These are phyloP conservation scores for Amblyteles armatorius DNA, from an alignment of 2,888 invertebrate species.

Conservation along the genomic window DNA sequence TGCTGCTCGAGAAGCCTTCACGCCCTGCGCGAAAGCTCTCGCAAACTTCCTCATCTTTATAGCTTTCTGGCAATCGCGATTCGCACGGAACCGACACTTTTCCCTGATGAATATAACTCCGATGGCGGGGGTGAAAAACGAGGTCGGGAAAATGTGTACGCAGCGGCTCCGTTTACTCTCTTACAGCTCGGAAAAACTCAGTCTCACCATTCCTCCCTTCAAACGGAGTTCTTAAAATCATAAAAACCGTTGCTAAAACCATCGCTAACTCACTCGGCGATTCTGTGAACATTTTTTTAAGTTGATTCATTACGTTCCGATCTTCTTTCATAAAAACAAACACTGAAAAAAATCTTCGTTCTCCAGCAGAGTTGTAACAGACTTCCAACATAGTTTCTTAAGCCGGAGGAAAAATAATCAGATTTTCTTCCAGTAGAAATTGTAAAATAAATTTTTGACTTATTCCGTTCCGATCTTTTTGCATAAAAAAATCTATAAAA, in stretches of 20 bases:
- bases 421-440: neutral
- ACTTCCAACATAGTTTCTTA: neutral
- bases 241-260: neutral
- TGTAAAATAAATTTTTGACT: too few species aligned
- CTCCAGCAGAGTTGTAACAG: neutral
- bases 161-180: constrained; percentile 12
- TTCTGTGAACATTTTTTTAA: neutral
- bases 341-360: neutral
- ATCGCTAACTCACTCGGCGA: neutral
- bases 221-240: neutral
- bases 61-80: constrained; percentile 48
- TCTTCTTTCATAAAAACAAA: neutral
- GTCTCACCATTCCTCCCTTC: neutral
- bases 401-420: neutral
- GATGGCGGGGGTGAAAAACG: constrained; percentile 17
- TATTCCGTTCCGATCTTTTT: too few species aligned
- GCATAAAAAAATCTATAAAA: too few species aligned
- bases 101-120: constrained; percentile 69
- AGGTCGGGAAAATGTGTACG: constrained; percentile 10
- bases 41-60: constrained; percentile 58
- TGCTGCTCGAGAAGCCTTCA: constrained; percentile 24
- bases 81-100: constrained; percentile 44
- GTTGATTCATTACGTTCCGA: neutral
- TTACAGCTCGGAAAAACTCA: neutral
- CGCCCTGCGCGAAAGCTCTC: constrained; percentile 32